Evolutionary conservation across 2,888 invertebrate genomes (phyloP).

Genomic region (Rhodophaea formosa): DNA sequence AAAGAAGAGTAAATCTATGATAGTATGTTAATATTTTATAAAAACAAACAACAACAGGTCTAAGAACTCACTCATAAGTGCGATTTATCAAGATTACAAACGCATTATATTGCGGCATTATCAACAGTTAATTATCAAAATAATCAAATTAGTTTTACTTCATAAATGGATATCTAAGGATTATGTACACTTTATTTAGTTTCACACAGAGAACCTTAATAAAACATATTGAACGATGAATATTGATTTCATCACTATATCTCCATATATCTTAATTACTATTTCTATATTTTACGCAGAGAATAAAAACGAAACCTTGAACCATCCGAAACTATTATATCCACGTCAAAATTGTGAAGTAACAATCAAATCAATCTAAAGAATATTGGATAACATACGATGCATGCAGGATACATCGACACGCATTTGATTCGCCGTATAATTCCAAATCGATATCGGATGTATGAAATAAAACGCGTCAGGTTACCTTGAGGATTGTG

Average conservation of each 20-base stretch:
- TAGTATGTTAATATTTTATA: too few relatives aligned
- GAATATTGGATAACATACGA: constrained; percentile 21
- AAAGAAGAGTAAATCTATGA: too few relatives aligned
- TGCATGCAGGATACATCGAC: too few relatives aligned
- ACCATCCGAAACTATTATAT: constrained; percentile 4
- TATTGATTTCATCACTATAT: not conserved
- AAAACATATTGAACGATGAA: not conserved
- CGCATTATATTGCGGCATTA: too few relatives aligned
- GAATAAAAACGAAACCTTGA: constrained; percentile 9
- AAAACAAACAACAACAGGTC: too few relatives aligned
- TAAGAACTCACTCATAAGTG: too few relatives aligned
- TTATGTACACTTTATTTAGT: too few relatives aligned
- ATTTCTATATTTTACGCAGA: not conserved
- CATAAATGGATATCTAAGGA: too few relatives aligned
- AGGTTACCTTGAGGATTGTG: constrained; percentile 11
- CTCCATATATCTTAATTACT: constrained; percentile 8
- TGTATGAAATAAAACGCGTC: constrained; percentile 21
- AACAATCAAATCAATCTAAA: constrained; percentile 22
- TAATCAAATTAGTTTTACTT: too few relatives aligned
- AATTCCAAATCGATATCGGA: constrained; percentile 21
- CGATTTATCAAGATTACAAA: too few relatives aligned
- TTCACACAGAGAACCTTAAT: not conserved
- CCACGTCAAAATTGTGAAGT: constrained; percentile 18
- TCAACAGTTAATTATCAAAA: too few relatives aligned
- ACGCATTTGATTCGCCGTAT: constrained; percentile 18